Conservation (phyloP, 2,113 vertebrate genomes). For the Hiodon alosoides region DNA sequence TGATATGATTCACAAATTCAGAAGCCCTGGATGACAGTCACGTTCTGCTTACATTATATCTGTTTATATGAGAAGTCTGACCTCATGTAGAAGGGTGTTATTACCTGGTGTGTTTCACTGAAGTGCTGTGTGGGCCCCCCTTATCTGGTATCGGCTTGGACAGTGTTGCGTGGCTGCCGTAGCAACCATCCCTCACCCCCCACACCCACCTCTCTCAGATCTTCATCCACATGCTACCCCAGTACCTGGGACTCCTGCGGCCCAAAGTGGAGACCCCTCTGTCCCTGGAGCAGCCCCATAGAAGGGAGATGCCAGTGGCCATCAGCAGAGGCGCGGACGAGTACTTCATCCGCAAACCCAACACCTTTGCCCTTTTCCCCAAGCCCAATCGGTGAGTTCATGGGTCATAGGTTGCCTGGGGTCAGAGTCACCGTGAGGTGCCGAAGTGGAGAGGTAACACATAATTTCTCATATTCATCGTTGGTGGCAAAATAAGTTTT, state of each 20-base stretch:
- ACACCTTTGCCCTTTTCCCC: conserved; percentile 68
- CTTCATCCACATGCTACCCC: conserved; percentile 78
- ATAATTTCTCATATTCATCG: too few relatives aligned
- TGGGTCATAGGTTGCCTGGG: background rate
- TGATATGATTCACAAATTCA: background rate
- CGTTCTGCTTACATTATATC: background rate
- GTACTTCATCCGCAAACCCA: conserved; percentile 84
- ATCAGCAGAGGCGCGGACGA: conserved; percentile 68
- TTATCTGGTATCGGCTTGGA: background rate
- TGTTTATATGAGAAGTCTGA: too few relatives aligned
- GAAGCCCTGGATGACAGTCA: background rate
- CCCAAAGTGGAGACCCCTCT: conserved; percentile 71
- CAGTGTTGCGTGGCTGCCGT: background rate
- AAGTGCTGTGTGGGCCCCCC: background rate
- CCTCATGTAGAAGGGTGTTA: too few relatives aligned
- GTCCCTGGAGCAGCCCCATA: conserved; percentile 45
- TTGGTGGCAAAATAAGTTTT: too few relatives aligned
- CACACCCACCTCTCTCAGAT: conserved; percentile 55
- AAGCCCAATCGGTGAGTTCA: conserved; percentile 68
- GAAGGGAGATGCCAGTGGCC: conserved; percentile 43
- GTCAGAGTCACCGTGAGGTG: background rate
- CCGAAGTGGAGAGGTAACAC: too few relatives aligned
- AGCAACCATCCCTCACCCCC: background rate
- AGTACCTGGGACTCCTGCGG: conserved; percentile 71
- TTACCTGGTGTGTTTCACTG: background rate